phyloP scores from a whole-genome alignment of 2,888 invertebrate genomes.

The Drosophila limbata region DNA sequence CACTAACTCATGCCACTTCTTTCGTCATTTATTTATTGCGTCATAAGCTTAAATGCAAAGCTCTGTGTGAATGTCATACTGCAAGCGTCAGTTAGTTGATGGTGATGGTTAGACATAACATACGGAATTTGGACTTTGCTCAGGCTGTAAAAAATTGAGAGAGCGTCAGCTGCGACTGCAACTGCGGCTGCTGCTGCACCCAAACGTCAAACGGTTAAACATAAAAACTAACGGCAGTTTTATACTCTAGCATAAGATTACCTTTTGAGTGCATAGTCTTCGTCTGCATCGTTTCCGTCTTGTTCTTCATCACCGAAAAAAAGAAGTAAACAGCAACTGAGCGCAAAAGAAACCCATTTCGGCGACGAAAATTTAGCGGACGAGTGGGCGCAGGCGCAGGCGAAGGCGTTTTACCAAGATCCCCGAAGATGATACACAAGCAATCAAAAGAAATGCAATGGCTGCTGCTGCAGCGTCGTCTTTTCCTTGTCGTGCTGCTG shows the following conservation, averaged over 20 bases:
- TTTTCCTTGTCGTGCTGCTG: conserved; percentile 48
- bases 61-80: conserved; percentile 50
- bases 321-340: conserved; percentile 25
- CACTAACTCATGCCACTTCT: conserved; percentile 7
- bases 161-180: conserved; percentile 3
- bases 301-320: conserved; percentile 61
- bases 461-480: conserved; percentile 25
- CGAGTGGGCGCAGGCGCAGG: conserved; percentile 59
- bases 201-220: conserved; percentile 73
- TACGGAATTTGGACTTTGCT: conserved; percentile 58
- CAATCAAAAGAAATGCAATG: conserved; percentile 80
- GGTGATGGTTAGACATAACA: conserved; percentile 53
- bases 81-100: conserved; percentile 53
- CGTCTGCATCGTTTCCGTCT: conserved; percentile 35
- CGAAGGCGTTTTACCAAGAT: conserved; percentile 58
- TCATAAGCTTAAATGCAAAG: conserved; percentile 48
- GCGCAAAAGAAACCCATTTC: conserved; percentile 59
- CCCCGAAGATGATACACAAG: conserved; percentile 78
- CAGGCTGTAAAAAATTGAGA: conserved; percentile 50
- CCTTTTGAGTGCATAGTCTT: conserved; percentile 64
- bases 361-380: conserved; percentile 58
- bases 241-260: conserved; percentile 76
- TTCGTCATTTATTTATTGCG: conserved; percentile 53
- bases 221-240: conserved; percentile 79
- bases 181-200: conserved; percentile 60